Base-by-base conservation (phyloP, 2,113 vertebrate species). In the Sialia sialis region DNA sequence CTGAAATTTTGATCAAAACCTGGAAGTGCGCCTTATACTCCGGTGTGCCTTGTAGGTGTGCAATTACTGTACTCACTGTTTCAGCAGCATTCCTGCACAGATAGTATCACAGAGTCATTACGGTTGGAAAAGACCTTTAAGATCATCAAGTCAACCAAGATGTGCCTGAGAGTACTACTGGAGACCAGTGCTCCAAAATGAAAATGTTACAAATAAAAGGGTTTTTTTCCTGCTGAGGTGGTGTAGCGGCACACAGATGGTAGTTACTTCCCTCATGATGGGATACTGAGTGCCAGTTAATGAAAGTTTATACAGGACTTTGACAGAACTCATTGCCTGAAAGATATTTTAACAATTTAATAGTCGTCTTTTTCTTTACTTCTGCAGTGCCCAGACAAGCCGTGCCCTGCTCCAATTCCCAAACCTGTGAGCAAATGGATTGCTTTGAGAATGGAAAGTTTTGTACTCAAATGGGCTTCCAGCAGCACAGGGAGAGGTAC, bases 381-480 rank as follows among this genome's bases (percentile, higher is more conserved):
- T 91, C 84, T 64, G 6, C 78, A 97, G 96, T 56, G 43, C 46
- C 54, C 43, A 36, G 49, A 84, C 62, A 46, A 62, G 32, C 26
- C 2, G 66, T 78, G 86, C 74, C 80, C 77, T 74, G 25, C 80
- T 58, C 25, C 1, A 0, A 25, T 72, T 66, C 55, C 60, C 80
- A 75, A 21, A 60, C 29, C 87, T 97, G 95, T 39, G 96, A 97
- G 66, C 87, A 96, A 32, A 97, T 96, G 70, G 98, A 98, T 63
- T 95, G 93, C 66, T 98, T 98, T 75, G 89, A 98, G 51, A 98
- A 98, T 77, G 98, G 98, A 6, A 98, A 98, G 91, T 98, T 98
- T 91, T 97, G 97, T 56, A 96, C 98, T 93, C 93, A 97, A 0
- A 46, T 44, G 1, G 98, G 98, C 89, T 98, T 96, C 34, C 98